Conservation (phyloP, 2,888 invertebrate genomes). For the Polydrusus cervinus region DNA sequence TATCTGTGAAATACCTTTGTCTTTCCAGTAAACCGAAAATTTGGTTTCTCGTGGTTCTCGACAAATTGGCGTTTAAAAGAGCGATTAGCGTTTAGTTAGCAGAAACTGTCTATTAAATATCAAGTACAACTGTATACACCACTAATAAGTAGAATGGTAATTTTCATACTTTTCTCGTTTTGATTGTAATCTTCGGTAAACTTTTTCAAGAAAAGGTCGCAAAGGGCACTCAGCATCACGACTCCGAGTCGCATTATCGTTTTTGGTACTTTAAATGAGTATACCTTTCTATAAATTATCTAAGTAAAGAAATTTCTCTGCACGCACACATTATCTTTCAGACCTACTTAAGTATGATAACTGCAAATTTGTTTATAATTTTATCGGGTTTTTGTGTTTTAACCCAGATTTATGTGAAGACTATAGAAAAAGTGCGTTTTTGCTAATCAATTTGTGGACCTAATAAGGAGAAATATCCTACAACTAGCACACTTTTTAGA, state of each 20-base stretch:
- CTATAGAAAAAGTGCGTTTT: slow-evolving; percentile 8
- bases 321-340: slow-evolving; percentile 46
- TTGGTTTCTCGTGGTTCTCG: no score
- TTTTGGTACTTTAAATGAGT: slow-evolving; percentile 50
- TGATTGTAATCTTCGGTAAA: slow-evolving; percentile 33
- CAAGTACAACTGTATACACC: slow-evolving; percentile 44
- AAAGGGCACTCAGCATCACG: slow-evolving; percentile 48
- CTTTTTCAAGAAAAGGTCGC: slow-evolving; percentile 39
- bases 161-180: slow-evolving; percentile 49
- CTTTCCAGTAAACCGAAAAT: no score
- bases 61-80: no score
- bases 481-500: not conserved
- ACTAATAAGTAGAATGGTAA: slow-evolving; percentile 43
- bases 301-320: slow-evolving; percentile 47
- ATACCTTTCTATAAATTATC: slow-evolving; percentile 54
- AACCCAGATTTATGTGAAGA: slow-evolving; percentile 14
- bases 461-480: not conserved
- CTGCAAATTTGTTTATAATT: slow-evolving; percentile 35
- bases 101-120: no score
- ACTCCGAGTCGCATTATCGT: slow-evolving; percentile 39
- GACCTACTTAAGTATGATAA: slow-evolving; percentile 47
- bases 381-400: slow-evolving; percentile 25
- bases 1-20: no score
- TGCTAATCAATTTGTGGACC: not conserved
- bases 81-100: no score